Evolutionary conservation across 2,797 vertebrate species (phyloP).

Genomic region (Onychomys torridus): DNA sequence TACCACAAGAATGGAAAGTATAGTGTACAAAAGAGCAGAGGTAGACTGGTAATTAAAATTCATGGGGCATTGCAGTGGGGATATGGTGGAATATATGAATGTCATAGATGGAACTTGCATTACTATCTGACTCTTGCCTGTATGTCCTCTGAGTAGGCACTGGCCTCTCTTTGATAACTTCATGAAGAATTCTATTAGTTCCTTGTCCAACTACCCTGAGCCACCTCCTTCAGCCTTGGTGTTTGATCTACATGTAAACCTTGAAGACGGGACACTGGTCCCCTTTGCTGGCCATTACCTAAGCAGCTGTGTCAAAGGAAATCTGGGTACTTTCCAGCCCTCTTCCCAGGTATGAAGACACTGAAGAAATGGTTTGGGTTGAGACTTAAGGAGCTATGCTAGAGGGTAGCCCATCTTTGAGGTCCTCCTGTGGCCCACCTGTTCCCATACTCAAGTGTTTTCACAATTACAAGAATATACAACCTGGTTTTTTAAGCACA

Average conservation of each 20-base stretch:
- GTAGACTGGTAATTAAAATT: background rate
- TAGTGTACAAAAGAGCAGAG: background rate
- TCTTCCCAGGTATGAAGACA: slow-evolving; percentile 89
- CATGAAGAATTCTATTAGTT: slow-evolving; percentile 85
- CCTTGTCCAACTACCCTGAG: slow-evolving; percentile 85
- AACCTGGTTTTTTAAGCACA: slow-evolving; percentile 13
- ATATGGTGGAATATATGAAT: background rate
- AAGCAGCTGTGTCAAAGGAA: slow-evolving; percentile 73
- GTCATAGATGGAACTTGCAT: background rate
- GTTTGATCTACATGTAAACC: slow-evolving; percentile 90
- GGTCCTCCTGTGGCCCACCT: background rate
- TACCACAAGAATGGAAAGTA: slow-evolving; percentile 64
- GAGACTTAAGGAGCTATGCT: background rate
- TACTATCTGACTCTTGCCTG: background rate
- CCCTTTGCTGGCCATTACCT: slow-evolving; percentile 78
- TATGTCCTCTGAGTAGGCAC: slow-evolving; percentile 84
- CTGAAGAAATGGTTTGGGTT: background rate
- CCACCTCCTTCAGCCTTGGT: slow-evolving; percentile 87
- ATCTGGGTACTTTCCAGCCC: slow-evolving; percentile 71
- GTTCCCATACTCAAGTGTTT: background rate
- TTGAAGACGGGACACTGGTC: slow-evolving; percentile 79
- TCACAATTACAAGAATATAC: background rate
- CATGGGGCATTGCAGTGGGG: background rate
- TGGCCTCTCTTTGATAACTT: slow-evolving; percentile 90
- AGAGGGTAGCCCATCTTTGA: background rate